Evolutionary conservation across 2,797 vertebrate species (phyloP), one percentile per base, ranked within the genome.

Genomic region (Poeciliopsis paucimaculata): DNA sequence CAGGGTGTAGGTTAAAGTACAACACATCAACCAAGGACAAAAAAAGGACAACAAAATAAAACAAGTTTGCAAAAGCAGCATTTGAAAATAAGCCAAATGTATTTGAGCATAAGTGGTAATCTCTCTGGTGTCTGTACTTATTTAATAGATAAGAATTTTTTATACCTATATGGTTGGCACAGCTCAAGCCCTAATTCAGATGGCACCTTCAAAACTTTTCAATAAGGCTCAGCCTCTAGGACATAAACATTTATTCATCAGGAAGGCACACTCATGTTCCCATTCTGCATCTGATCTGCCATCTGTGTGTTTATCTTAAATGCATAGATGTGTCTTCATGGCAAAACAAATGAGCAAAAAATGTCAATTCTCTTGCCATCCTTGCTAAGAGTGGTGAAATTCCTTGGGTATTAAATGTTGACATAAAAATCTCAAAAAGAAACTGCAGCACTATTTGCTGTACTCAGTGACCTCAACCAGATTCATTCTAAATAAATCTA

Each of bases 121-220:
- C 82, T 85, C 83, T 84, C 75, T n/a, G 4, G 28, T 43, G 49
- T 72, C 75, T 79, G 76, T 73, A 84, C 88, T 73, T 78, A 51
- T 55, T 79, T 70, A 49, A 28, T 49, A 72, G 55, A 84, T 77
- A 66, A 23, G 34, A 15, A 39, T 36, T 8, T 64, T 84, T 84
- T 88, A 94, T 90, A 93, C 93, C 92, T 90, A 93, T 89, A 75
- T 82, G 78, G 88, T 94, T 84, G 86, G 79, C 87, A 78, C 81
- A 87, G 76, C 86, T 81, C 78, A 70, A 76, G 72, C 83, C 84
- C 87, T 77, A 85, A 75, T 80, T 75, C 80, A 75, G 64, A 86
- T 88, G 89, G 84, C 88, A 91, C 91, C 88, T 90, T 89, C 88
- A 83, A 72, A 86, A 82, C 73, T 77, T 87, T 78, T 83, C 62